Conservation (phyloP, 2,797 vertebrate genomes). For the Avahi laniger region DNA sequence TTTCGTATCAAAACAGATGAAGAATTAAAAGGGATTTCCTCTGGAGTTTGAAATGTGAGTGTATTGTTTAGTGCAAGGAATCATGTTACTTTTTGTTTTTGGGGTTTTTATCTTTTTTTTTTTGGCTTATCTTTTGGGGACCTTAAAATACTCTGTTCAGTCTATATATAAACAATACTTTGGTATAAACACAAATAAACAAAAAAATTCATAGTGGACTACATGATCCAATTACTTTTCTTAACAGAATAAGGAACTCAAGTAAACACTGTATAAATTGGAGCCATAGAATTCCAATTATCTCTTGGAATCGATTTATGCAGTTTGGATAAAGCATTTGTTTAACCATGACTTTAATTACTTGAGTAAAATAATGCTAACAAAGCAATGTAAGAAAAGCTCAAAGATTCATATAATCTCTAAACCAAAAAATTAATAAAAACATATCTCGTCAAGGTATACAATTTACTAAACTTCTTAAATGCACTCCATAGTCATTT, state of each 20-base stretch:
- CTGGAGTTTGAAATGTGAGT: background rate
- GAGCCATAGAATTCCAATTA: background rate
- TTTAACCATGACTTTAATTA: conserved; percentile 16
- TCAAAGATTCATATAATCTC: background rate
- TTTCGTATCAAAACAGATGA: background rate
- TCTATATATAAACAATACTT: background rate
- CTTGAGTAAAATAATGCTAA: background rate
- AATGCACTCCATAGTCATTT: background rate
- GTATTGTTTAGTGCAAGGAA: background rate
- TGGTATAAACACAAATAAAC: background rate
- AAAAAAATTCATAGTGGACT: background rate
- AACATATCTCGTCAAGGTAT: background rate
- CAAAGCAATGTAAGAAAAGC: background rate
- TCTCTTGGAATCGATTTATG: background rate
- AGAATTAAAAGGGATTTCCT: no score
- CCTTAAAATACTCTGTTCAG: background rate
- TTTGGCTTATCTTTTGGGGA: background rate
- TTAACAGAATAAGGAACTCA: background rate
- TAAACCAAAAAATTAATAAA: background rate
- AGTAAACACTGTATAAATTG: background rate
- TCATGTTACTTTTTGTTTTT: background rate
- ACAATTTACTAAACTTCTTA: background rate
- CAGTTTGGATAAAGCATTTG: background rate
- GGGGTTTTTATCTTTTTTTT: background rate
- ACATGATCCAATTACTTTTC: background rate